phyloP scores from a whole-genome alignment of 2,797 vertebrate genomes.

The Oceanodroma leucorhoa region DNA sequence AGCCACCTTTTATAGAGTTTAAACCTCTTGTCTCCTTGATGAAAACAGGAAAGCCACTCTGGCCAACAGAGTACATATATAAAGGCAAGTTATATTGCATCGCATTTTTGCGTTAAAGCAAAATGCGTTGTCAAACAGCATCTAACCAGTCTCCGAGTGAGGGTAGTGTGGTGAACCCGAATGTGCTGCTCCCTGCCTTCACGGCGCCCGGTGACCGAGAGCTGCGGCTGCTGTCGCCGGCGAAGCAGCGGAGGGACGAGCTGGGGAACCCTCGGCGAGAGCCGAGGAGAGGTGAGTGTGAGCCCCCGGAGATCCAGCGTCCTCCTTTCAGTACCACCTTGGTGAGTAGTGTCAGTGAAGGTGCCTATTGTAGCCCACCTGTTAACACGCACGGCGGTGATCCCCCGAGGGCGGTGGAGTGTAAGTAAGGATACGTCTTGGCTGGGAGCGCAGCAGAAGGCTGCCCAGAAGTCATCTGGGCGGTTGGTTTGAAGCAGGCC shows the following conservation, averaged over 20 bases:
- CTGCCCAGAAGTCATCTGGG: not conserved
- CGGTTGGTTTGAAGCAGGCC: not conserved
- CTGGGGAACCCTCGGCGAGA: accelerated
- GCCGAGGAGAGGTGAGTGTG: not conserved
- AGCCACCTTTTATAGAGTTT: constrained; percentile 16
- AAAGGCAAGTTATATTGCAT: not conserved
- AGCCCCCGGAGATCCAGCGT: not conserved
- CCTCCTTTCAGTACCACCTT: accelerated
- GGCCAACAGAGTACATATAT: not conserved
- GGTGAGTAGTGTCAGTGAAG: not conserved
- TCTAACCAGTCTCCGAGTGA: not conserved
- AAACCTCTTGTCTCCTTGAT: constrained; percentile 32
- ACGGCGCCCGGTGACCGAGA: accelerated
- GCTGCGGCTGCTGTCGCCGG: not conserved
- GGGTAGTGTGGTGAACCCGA: not conserved
- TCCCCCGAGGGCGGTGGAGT: accelerated
- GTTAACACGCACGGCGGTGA: accelerated
- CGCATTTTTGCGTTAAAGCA: not conserved
- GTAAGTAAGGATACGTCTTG: accelerated
- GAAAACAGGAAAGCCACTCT: not conserved
- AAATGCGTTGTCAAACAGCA: not conserved
- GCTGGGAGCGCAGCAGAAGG: not conserved
- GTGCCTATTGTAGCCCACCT: not conserved
- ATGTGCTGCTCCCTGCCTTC: not conserved
- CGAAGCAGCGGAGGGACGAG: accelerated